Base-by-base conservation (phyloP, 1,140 invertebrate genomes). In the Drosophila eugracilis region DNA sequence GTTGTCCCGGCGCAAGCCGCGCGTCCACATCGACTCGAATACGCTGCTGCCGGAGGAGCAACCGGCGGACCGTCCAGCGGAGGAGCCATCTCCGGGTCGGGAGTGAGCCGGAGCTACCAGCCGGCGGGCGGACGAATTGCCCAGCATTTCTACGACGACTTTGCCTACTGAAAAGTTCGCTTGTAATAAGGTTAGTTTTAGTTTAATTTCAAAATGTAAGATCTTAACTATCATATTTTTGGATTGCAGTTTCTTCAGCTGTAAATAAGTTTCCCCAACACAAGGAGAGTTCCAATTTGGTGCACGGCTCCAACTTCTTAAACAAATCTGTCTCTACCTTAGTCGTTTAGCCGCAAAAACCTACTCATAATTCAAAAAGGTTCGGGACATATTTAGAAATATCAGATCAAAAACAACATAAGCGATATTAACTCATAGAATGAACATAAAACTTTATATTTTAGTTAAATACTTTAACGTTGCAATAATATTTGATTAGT, bases 71-170 rank as follows among this genome's bases (percentile, higher is more conserved):
- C 41, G 14, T 14, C 49, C 39, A 42, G 19, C 49, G 32, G 48
- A 37, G 39, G 48, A 34, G 41, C 57, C 42, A 14, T 24, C 42
- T 9, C 42, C 42, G 42, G 42, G 14, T 34, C 55, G 28, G 55
- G 37, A 53, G 66, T 69, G 49, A 70, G 62, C 39, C 37, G 48
- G 45, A 67, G 44, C 7, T 26, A 50, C 21, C 69, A 73, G 49
- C 71, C 60, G 66, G 21, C 45, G 55, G 69, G 69, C 26, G 50
- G 72, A 45, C 78, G 78, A 70, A 63, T 76, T 50, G 67, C 79
- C 42, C 83, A 89, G 66, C 80, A 90, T 76, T 90, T 79, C 52
- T 89, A 91, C 63, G 90, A 91, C 49, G 90, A 91, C 58, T 78
- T 83, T 75, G 75, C 84, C 55, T 91, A 89, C 72, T 91, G 49